phyloP scores from a whole-genome alignment of 2,113 vertebrate species.

The Columba livia region DNA sequence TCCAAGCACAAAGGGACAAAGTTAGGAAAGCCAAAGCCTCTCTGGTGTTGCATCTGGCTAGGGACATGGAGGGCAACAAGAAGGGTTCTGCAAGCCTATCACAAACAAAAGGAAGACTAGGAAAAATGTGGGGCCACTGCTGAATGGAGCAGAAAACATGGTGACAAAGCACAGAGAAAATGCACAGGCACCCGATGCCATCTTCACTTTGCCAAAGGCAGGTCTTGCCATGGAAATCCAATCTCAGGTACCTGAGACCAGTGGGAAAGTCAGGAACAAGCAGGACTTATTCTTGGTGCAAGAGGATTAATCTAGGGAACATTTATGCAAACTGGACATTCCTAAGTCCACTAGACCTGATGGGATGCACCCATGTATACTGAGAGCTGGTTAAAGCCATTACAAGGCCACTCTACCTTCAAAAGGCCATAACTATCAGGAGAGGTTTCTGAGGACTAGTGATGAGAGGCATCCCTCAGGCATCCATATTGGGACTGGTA shows the following conservation, averaged over 20 bases:
- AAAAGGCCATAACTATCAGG: too few relatives aligned
- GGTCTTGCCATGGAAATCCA: neutral
- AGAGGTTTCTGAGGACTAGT: too few relatives aligned
- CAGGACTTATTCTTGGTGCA: neutral
- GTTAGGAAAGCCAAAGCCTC: too few relatives aligned
- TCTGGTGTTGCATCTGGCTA: too few relatives aligned
- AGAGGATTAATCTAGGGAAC: neutral
- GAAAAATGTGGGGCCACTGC: neutral
- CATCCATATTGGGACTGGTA: too few relatives aligned
- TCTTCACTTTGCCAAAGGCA: neutral
- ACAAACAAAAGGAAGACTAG: neutral
- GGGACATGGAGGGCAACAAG: too few relatives aligned
- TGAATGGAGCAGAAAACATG: neutral
- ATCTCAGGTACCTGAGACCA: neutral
- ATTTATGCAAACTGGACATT: neutral
- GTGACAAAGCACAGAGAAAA: neutral
- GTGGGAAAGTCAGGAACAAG: neutral
- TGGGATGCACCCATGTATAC: too few relatives aligned
- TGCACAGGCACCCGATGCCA: neutral
- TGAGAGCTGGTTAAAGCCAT: too few relatives aligned
- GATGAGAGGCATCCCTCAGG: too few relatives aligned
- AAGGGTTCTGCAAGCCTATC: neutral
- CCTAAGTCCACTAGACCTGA: neutral
- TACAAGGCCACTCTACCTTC: too few relatives aligned
- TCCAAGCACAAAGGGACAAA: too few relatives aligned